Evolutionary conservation across 1,140 invertebrate species (phyloP), one percentile per base, ranked within the genome.

Genomic region (Galleria mellonella): DNA sequence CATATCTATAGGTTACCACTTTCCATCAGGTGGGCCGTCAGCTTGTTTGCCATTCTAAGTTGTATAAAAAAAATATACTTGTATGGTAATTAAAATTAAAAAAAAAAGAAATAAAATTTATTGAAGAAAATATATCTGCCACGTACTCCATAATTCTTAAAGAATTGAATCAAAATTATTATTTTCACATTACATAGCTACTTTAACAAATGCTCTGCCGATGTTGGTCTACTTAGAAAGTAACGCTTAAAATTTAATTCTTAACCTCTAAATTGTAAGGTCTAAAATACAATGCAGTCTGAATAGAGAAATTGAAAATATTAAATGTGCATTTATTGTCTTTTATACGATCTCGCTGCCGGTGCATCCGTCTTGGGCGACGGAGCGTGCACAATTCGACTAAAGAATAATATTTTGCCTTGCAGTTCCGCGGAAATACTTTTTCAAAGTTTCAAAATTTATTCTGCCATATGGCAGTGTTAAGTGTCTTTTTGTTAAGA

Each of bases 241-340:
- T 12, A 12, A 12, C 33, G 12, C 4, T n/a, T 10, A 27, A 17
- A 17, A 13, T 23, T 23, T 10, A 23, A 38, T n/a, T 14, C 36
- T 10, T 17, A 38, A 23, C 14, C 13, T 23, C 23, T 33, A 10
- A 7, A 27, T 40, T 4, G 4, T 35, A 43, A 27, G 41, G 41
- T 43, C 5, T 15, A 10, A 6, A 23, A 33, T 43, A 9, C 9
- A 32, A 8, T 43, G 17, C 1, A 9, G 5, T 15, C 12, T 27
- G 4, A 13, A 23, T 29, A 6, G 2, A 4, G 17, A 33, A 47
- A 47, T 38, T 47, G 45, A 40, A 47, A 47, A 47, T 47, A 47
- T 47, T 30, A 47, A 38, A 47, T 32, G 45, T 37, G 23, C 45
- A 47, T 47, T 47, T 47, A 37, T 40, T 23, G 17, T 23, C 17